Evolutionary conservation across 2,113 vertebrate species (phyloP).

Genomic region (Corythornis cristatus): DNA sequence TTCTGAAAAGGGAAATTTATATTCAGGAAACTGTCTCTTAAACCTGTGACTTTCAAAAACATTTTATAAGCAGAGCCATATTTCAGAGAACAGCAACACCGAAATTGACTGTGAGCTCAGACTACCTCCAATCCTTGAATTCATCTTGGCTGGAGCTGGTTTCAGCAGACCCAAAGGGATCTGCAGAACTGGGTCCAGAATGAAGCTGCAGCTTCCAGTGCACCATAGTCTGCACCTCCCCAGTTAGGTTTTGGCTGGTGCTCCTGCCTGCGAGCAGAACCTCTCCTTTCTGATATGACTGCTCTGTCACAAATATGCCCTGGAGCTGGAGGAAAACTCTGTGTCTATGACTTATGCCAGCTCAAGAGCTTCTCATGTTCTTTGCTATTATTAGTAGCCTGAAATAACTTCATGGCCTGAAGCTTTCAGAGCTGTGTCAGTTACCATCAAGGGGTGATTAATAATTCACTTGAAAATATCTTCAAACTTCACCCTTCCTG

Average conservation of each 20-base stretch:
- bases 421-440: neutral
- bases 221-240: neutral
- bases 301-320: neutral
- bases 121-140: neutral
- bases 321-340: neutral
- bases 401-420: neutral
- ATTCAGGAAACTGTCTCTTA: neutral
- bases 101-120: neutral
- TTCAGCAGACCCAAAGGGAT: neutral
- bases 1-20: neutral
- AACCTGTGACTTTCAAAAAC: neutral
- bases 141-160: fast-evolving
- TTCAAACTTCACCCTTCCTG: neutral
- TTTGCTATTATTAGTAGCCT: neutral
- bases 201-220: neutral
- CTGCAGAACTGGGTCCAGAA: neutral
- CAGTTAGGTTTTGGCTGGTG: neutral
- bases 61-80: neutral
- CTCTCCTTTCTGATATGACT: neutral
- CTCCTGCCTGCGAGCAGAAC: neutral
- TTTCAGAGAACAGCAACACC: neutral
- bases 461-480: conserved; percentile 14
- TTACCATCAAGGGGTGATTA: neutral
- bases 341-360: neutral
- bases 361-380: neutral